These are phyloP conservation scores for Synergus umbraculus DNA, from an alignment of 2,888 invertebrate species.

Conservation along the genomic window DNA sequence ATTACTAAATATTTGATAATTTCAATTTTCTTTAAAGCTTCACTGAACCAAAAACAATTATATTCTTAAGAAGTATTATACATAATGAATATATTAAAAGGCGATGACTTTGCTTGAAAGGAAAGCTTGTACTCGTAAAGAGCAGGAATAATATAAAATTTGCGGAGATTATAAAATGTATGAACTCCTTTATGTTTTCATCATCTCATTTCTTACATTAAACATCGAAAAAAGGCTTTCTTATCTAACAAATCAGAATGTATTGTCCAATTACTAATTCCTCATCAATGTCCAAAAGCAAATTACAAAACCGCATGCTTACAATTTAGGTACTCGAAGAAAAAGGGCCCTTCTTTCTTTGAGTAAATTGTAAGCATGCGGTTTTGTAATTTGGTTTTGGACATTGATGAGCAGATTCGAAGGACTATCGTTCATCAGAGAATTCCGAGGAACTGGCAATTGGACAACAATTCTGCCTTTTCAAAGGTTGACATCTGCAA, in stretches of 20 bases:
- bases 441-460: constrained; percentile 25
- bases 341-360: background rate
- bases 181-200: background rate
- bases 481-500: constrained; percentile 54
- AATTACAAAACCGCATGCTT: too few species aligned
- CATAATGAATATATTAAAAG: constrained; percentile 5
- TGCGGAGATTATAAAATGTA: too few species aligned
- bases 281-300: too few species aligned
- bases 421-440: background rate
- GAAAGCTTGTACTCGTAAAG: background rate
- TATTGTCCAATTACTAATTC: too few species aligned
- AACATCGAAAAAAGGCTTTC: too few species aligned
- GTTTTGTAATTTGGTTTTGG: background rate
- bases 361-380: background rate
- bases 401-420: background rate
- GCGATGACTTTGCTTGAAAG: background rate
- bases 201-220: too few species aligned
- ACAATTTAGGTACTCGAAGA: too few species aligned
- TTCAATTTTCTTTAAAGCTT: constrained; percentile 19
- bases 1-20: constrained; percentile 17
- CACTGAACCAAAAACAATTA: constrained; percentile 8
- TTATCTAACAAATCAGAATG: background rate
- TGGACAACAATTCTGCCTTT: constrained; percentile 54
- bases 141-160: background rate
- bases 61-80: background rate